Conservation (phyloP, 1,140 invertebrate genomes). For the Drosophila nasuta region DNA sequence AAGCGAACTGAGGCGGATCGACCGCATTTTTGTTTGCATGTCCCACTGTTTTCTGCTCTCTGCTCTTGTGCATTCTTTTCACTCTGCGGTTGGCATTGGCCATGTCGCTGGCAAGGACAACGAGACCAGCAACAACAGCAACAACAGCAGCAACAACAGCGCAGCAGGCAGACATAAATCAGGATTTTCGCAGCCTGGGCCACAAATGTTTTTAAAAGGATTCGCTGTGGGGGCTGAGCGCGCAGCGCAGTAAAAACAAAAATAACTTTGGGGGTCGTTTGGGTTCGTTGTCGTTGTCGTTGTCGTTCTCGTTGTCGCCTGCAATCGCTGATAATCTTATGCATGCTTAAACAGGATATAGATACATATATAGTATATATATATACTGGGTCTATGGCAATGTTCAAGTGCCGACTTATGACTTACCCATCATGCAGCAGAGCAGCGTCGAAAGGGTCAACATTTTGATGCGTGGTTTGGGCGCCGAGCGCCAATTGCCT, state of each 20-base stretch:
- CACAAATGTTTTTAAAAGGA: conserved; percentile 83
- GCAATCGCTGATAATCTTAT: conserved; percentile 77
- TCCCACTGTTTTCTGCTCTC: conserved; percentile 7
- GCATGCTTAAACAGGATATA: conserved; percentile 70
- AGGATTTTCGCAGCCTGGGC: conserved; percentile 77
- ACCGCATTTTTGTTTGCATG: conserved; percentile 49
- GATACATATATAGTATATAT: conserved; percentile 13
- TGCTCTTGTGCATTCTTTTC: not conserved
- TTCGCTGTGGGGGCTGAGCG: conserved; percentile 51
- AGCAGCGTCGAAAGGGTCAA: conserved; percentile 75
- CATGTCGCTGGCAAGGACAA: conserved; percentile 74
- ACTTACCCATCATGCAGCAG: conserved; percentile 80
- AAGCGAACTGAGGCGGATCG: conserved; percentile 20
- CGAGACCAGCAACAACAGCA: conserved; percentile 54
- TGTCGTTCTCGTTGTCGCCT: conserved; percentile 45
- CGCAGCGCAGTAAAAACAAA: conserved; percentile 48
- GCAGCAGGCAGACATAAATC: conserved; percentile 81
- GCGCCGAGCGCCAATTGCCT: conserved; percentile 27
- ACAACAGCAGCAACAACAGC: conserved; percentile 41
- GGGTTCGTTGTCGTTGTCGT: conserved; percentile 51
- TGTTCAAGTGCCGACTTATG: conserved; percentile 22
- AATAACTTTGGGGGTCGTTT: conserved; percentile 59
- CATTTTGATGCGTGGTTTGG: conserved; percentile 53
- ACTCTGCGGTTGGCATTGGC: conserved; percentile 75
- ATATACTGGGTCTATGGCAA: conserved; percentile 9